Conservation (phyloP, 2,113 vertebrate genomes). For the Odobenus rosmarus region DNA sequence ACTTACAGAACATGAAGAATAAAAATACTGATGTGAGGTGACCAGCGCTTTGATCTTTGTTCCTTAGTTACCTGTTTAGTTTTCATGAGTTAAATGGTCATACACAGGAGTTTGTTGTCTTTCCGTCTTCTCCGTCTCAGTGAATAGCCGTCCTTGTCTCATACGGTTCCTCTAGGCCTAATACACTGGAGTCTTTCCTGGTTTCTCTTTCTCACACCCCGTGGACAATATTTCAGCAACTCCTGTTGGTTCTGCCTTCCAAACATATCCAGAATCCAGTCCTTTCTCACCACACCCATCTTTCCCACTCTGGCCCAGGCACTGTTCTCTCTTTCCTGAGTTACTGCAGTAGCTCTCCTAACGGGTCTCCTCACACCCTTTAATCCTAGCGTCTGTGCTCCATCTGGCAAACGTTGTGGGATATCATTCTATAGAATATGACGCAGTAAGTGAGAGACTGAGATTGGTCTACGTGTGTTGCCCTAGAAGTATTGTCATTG, state of each 20-base stretch:
- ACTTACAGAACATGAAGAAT: conserved; percentile 34
- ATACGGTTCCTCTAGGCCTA: not conserved
- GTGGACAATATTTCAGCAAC: not conserved
- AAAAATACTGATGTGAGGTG: conserved; percentile 52
- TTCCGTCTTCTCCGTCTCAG: not conserved
- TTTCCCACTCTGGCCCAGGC: not conserved
- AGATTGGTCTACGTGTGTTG: not conserved
- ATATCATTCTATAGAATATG: not conserved
- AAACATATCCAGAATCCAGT: not conserved
- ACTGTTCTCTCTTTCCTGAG: not conserved
- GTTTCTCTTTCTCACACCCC: not conserved
- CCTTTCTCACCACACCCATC: not conserved
- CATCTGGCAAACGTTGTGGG: not conserved
- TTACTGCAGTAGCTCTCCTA: not conserved
- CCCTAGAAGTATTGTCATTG: not conserved
- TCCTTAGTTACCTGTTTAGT: conserved; percentile 48
- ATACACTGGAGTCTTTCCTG: not conserved
- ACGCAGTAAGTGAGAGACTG: not conserved
- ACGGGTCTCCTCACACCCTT: not conserved
- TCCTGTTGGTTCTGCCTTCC: not conserved
- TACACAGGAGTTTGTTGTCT: conserved; percentile 5
- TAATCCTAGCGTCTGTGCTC: not conserved
- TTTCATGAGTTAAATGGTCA: conserved; percentile 40
- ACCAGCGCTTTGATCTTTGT: conserved; percentile 38
- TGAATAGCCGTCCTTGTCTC: not conserved